These are phyloP conservation scores for Drosophila borealis DNA, from an alignment of 2,888 invertebrate genomes.

Conservation along the genomic window DNA sequence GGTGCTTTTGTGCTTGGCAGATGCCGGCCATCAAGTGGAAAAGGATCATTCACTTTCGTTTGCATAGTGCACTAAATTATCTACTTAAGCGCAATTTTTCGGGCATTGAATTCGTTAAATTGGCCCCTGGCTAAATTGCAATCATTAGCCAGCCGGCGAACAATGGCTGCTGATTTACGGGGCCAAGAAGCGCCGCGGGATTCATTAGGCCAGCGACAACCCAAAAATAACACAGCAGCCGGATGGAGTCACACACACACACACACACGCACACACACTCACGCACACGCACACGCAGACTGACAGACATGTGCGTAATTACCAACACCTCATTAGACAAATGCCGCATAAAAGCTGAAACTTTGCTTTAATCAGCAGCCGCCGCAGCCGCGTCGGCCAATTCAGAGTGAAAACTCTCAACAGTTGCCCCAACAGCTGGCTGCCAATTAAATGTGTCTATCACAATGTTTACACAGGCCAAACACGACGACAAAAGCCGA, in stretches of 20 bases:
- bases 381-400: constrained; percentile 19
- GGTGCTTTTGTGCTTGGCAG: constrained; percentile 56
- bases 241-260: constrained; percentile 22
- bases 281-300: constrained; percentile 1
- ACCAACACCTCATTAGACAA: constrained; percentile 75
- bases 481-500: constrained; percentile 2
- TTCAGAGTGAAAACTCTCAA: constrained; percentile 53
- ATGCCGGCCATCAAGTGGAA: constrained; percentile 21
- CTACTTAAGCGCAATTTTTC: constrained; percentile 30
- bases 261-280: constrained; percentile 1
- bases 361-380: constrained; percentile 66
- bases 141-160: constrained; percentile 54
- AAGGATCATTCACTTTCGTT: constrained; percentile 16
- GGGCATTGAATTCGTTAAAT: constrained; percentile 28
- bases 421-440: constrained; percentile 38
- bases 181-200: constrained; percentile 25
- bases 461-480: constrained; percentile 57
- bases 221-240: constrained; percentile 55
- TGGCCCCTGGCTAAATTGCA: constrained; percentile 40
- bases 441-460: constrained; percentile 65
- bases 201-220: constrained; percentile 42
- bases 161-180: constrained; percentile 63
- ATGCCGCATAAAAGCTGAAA: constrained; percentile 45
- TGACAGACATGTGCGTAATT: constrained; percentile 44
- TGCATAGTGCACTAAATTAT: constrained; percentile 39